Evolutionary conservation across 2,888 invertebrate genomes (phyloP).

Genomic region (Eristalis pertinax): DNA sequence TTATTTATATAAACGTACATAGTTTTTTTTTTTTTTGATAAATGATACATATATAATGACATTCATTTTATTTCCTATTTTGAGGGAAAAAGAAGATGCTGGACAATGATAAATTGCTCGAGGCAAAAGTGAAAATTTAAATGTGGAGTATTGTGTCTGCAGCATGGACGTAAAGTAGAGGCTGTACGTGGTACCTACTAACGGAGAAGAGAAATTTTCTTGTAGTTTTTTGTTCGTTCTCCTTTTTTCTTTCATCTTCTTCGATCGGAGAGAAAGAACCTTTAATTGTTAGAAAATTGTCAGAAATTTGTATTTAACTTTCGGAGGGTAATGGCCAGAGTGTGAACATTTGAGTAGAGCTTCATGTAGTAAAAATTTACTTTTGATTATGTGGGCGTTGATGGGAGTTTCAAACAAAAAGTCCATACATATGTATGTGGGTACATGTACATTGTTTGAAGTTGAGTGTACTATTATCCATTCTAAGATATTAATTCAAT

Average conservation of each 20-base stretch:
- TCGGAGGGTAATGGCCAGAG: constrained; percentile 24
- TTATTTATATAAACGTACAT: constrained; percentile 33
- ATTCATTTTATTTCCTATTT: constrained; percentile 59
- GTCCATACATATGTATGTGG: no score
- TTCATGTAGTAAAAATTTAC: neutral
- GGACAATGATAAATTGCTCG: constrained; percentile 69
- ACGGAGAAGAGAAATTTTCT: constrained; percentile 70
- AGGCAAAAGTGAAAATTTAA: constrained; percentile 70
- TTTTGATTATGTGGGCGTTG: constrained; percentile 11
- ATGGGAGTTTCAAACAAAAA: neutral
- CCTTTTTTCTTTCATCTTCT: constrained; percentile 33
- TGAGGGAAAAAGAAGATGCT: constrained; percentile 61
- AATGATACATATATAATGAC: constrained; percentile 54
- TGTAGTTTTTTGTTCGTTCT: constrained; percentile 37
- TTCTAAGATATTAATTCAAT: no score
- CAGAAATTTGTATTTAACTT: constrained; percentile 38
- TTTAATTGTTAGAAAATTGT: constrained; percentile 63
- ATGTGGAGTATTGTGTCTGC: constrained; percentile 65
- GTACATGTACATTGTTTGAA: neutral
- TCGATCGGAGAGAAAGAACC: constrained; percentile 45
- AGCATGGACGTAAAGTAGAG: constrained; percentile 27
- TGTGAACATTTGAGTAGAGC: neutral
- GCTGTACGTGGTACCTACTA: constrained; percentile 42
- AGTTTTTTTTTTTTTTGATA: constrained; percentile 35
- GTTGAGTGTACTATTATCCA: no score